Percentiles rank a stretch among this genome's conserved stretches.
phyloP scores from a whole-genome alignment of 1,140 invertebrate species.

The Lerema accius region DNA sequence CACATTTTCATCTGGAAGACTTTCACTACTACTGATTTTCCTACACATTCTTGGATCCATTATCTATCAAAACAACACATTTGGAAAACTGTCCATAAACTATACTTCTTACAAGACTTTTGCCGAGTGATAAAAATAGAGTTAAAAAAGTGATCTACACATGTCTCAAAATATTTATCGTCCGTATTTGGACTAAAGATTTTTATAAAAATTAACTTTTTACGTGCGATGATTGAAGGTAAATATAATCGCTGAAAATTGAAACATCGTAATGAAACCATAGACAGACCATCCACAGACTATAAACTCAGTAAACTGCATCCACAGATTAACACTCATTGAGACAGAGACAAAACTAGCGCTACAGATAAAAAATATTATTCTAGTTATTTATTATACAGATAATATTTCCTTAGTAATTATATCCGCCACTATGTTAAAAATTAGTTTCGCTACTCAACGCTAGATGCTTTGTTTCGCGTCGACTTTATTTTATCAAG shows the following conservation, averaged over 20 bases:
- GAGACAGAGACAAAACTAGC: too few species aligned
- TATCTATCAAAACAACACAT: conserved; percentile 80
- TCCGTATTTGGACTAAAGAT: conserved; percentile 51
- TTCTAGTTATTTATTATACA: too few species aligned
- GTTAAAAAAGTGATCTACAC: conserved; percentile 59
- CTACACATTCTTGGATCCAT: conserved; percentile 82
- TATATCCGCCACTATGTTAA: too few species aligned
- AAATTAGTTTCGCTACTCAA: too few species aligned
- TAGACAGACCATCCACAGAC: conserved; percentile 11
- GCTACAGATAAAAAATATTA: too few species aligned
- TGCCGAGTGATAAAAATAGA: conserved; percentile 54
- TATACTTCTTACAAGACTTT: conserved; percentile 59
- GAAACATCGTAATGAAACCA: conserved; percentile 45
- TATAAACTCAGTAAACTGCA: too few species aligned
- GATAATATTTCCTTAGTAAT: too few species aligned
- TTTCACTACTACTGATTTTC: conserved; percentile 80
- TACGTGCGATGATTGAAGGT: conserved; percentile 53
- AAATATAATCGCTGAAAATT: conserved; percentile 65
- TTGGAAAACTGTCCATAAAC: conserved; percentile 70
- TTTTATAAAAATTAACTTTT: conserved; percentile 61
- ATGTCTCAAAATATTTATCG: conserved; percentile 63
- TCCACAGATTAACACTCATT: too few species aligned
- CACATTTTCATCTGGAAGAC: conserved; percentile 78
- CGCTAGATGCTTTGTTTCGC: too few species aligned
- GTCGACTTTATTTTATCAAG: too few species aligned